phyloP scores from a whole-genome alignment of 2,113 vertebrate genomes.

The Thunnus maccoyii region DNA sequence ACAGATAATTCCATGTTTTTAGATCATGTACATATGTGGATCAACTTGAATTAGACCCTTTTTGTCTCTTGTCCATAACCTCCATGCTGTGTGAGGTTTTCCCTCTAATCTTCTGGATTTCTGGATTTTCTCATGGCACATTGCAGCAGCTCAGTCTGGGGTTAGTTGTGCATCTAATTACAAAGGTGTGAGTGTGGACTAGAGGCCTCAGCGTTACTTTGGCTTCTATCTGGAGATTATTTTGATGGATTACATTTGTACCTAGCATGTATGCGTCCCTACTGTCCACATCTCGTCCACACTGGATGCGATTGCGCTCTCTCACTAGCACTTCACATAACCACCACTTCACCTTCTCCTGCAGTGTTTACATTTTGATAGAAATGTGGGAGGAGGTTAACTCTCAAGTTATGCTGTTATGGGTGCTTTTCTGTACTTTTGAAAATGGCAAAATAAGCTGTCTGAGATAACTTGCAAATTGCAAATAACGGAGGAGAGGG shows the following conservation, averaged over 20 bases:
- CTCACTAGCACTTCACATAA: not conserved
- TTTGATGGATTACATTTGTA: not conserved
- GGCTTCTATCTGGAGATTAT: not conserved
- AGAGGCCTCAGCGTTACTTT: not conserved
- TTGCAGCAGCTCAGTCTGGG: not conserved
- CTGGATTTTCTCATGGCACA: not conserved
- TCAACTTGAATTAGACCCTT: no score
- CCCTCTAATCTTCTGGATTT: not conserved
- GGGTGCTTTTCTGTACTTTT: constrained; percentile 27
- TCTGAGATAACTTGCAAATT: constrained; percentile 13
- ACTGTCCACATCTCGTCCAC: not conserved
- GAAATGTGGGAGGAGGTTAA: constrained; percentile 10
- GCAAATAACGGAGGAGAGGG: not conserved
- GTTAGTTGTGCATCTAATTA: not conserved
- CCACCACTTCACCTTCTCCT: constrained; percentile 5
- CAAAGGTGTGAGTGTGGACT: constrained; percentile 1
- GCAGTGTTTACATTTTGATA: constrained; percentile 12
- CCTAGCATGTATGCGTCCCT: not conserved
- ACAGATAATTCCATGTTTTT: no score
- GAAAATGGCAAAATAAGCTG: constrained; percentile 15
- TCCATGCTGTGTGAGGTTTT: not conserved
- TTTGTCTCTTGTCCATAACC: not conserved
- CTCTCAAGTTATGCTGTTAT: constrained; percentile 20
- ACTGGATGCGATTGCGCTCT: not conserved
- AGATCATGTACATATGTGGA: no score